Base-by-base conservation (phyloP, 1,140 invertebrate species). In the Anadara kagoshimensis region DNA sequence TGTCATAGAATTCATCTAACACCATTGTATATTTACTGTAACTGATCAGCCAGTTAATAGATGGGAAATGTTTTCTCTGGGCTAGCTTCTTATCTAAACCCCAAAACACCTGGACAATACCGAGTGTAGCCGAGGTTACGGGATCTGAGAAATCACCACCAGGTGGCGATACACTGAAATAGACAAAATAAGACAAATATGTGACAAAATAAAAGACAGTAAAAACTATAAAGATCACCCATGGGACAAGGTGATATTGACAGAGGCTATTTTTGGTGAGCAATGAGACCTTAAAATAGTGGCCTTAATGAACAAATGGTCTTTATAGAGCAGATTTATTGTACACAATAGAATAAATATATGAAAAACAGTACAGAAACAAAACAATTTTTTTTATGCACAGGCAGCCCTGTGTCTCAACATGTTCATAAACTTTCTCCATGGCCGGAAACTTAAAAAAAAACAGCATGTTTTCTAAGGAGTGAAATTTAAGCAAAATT, bases 141-240 rank as follows among this genome's bases (percentile, higher is more conserved):
- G 98, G 98, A 93, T 99, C 98, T 44, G 98, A 99, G 92, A 99
- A 99, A 90, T 99, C 98, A 93, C 98, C 98, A 92, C 98, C 98
- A 89, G 98, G 98, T 57, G 98, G 98, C 18, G 98, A 99, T 75
- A 99, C 98, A 85, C 91, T 91, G 78, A 54, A 87, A 85, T 43
- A 26, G 14, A 66, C 10, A 49, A 18, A 18, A 49, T 49, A 11
- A 49, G n/a, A 49, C 1, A 18, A 49, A 49, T 49, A 49, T 18
- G 10, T n/a, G 4, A n/a, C 47, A 49, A 49, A 4, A 49, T 4
- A 2, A 36, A 36, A 36, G 29, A 36, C 29, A 36, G 29, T 36
- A 36, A 36, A 36, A 36, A 2, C 54, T 26, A 1, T 16, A 16
- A 20, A 51, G 18, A 51, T 16, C 22, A n/a, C 10, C 22, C 5